Conservation (phyloP, 2,797 vertebrate genomes). For the Gymnocypris eckloni region DNA sequence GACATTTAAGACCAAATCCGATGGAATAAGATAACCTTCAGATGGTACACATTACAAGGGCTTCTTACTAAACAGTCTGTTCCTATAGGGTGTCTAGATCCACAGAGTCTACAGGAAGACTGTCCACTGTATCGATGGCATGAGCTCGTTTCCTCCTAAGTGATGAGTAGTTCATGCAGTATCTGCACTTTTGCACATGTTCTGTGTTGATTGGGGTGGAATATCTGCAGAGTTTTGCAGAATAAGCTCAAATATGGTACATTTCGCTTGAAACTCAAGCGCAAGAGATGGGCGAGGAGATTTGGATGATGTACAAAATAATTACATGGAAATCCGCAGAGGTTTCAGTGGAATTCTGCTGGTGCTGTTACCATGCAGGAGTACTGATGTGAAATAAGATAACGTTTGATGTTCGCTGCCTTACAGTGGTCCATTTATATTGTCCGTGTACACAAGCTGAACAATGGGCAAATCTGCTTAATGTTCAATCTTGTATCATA, state of each 20-base stretch:
- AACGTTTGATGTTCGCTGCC: neutral
- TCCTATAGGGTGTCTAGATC: neutral
- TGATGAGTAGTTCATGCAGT: neutral
- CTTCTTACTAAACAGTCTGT: neutral
- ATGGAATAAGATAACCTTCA: neutral
- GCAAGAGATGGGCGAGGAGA: neutral
- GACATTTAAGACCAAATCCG: neutral
- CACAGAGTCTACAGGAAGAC: slow-evolving; percentile 3
- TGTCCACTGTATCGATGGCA: neutral
- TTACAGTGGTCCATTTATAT: neutral
- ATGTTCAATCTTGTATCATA: neutral
- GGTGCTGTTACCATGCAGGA: neutral
- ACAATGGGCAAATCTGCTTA: neutral
- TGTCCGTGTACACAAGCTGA: neutral
- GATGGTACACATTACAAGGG: neutral
- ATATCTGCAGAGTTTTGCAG: neutral
- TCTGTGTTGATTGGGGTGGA: neutral
- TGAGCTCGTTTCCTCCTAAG: slow-evolving; percentile 16
- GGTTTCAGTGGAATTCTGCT: neutral
- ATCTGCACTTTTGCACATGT: neutral
- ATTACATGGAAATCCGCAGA: neutral
- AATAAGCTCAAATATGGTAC: neutral
- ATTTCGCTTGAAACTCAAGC: neutral
- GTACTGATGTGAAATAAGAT: neutral
- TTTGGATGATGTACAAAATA: neutral